Evolutionary conservation across 2,113 vertebrate genomes (phyloP), one percentile per base, ranked within the genome.

Genomic region (Chinchilla lanigera): DNA sequence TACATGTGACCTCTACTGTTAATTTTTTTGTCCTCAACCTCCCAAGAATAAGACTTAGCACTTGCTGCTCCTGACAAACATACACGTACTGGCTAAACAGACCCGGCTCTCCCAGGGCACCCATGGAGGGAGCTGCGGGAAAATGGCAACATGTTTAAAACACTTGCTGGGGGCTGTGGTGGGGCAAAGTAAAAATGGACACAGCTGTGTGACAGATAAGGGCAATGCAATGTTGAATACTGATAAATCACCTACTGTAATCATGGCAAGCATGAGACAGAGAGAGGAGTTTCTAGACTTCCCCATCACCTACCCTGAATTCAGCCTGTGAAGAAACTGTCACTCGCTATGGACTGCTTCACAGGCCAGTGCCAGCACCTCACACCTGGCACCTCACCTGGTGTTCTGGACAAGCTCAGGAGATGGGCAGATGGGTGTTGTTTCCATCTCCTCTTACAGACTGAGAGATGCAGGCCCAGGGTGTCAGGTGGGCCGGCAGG

Each of bases 171-270:
- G 47, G 4, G 3, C 14, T 1, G 10, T 5, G 24, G 35, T 1
- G 33, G 20, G 33, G 3, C 8, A 26, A 7, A 16, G 17, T 17
- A 52, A 19, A 30, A 10, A 7, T 0, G 1, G 5, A 60, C 38
- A 16, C 17, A 4, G 0, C 12, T 4, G 0, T 35, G 4, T 56
- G 52, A 65, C 4, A 22, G 10, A 20, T 3, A 1, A 71, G 50
- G 83, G 22, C 28, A 3, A 80, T 1, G 2, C 13, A 14, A 7
- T 61, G 41, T 7, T 17, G 14, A 33, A 22, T 26, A 16, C 13
- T 11, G 13, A 2, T 19, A 26, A 41, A 50, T 88, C 1, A 2
- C 41, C 2, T 11, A 0, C 20, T 44, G 28, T 20, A 14, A 54
- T 4, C 6, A 26, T 0, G 38, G 38, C 52, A 63, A 44, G 17